Evolutionary conservation across 2,888 invertebrate species (phyloP), one percentile per base, ranked within the genome.

Genomic region (Plagiodera versicolora): DNA sequence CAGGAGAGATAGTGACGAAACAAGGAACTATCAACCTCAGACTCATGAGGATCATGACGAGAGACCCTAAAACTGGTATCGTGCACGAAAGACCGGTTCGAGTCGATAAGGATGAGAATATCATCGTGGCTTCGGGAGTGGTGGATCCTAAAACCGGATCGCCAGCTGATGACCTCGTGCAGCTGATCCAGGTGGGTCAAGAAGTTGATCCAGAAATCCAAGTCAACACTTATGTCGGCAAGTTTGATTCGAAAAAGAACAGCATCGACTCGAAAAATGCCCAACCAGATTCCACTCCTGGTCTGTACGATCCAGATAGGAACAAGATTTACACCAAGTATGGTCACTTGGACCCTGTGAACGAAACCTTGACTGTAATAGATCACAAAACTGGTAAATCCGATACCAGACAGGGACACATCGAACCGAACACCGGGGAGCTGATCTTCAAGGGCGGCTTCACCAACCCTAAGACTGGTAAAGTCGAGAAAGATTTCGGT

Each of bases 281-380:
- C 0, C 79, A 82, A 24, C 84, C 88, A 11, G 89, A 89, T 77
- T 88, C 87, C 56, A 86, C 87, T 0, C 86, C 86, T 0, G 89
- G 89, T 24, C 85, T 89, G 71, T 85, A 89, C 39, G 88, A 90
- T 76, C 87, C 88, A 0, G 87, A 88, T 67, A 87, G 83, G 60
- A 88, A 89, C 69, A 87, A 86, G 72, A 87, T 90, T 58, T 88
- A 89, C 67, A 89, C 89, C 0, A 89, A 89, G 73, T 89, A 88
- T 66, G 89, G 89, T 18, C 85, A 87, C 74, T 85, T 89, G 61
- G 89, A 89, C 78, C 84, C 89, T 19, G 83, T 89, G 1, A 87
- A 85, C 70, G 88, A 88, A 66, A 88, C 88, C 0, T 84, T 89
- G 1, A 86, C 87, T 8, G 82, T 86, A 8, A 75, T 83, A 49